A percentile compares a stretch with the other conserved stretches of the same genome.
Evolutionary conservation across 2,888 invertebrate genomes (phyloP).

Genomic region (Thumatha senex): DNA sequence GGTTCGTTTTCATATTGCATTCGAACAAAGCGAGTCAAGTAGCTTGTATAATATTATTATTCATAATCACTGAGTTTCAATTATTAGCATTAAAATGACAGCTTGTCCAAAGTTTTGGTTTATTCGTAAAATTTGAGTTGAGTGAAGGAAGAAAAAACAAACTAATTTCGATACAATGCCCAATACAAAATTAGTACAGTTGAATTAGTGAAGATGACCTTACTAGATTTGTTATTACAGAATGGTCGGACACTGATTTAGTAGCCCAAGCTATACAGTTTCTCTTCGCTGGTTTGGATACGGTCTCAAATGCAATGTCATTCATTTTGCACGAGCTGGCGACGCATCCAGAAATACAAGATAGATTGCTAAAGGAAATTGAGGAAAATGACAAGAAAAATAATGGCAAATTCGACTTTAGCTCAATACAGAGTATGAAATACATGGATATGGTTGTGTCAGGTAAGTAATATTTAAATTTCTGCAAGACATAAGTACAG

Average conservation of each 20-base stretch:
- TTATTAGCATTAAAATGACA: too few relatives aligned
- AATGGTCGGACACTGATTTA: slow-evolving; percentile 48
- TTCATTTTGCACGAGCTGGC: slow-evolving; percentile 57
- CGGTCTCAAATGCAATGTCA: slow-evolving; percentile 48
- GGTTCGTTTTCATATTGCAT: too few relatives aligned
- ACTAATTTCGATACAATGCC: too few relatives aligned
- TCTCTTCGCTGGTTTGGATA: slow-evolving; percentile 60
- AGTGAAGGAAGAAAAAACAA: too few relatives aligned
- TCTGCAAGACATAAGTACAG: too few relatives aligned
- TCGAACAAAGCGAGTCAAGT: too few relatives aligned
- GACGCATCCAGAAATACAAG: slow-evolving; percentile 52
- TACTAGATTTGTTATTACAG: slow-evolving; percentile 25
- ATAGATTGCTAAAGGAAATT: slow-evolving; percentile 52
- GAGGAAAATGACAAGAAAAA: slow-evolving; percentile 44
- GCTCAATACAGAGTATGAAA: slow-evolving; percentile 45
- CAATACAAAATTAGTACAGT: too few relatives aligned
- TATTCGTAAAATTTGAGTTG: too few relatives aligned
- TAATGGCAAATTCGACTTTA: slow-evolving; percentile 72
- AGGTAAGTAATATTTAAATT: slow-evolving; percentile 35
- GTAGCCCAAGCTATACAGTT: slow-evolving; percentile 55
- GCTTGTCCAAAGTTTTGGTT: too few relatives aligned
- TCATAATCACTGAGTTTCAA: too few relatives aligned
- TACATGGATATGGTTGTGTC: slow-evolving; percentile 79
- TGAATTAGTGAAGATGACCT: too few relatives aligned
- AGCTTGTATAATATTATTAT: too few relatives aligned